phyloP scores from a whole-genome alignment of 2,113 vertebrate genomes.

The Esox niger region DNA sequence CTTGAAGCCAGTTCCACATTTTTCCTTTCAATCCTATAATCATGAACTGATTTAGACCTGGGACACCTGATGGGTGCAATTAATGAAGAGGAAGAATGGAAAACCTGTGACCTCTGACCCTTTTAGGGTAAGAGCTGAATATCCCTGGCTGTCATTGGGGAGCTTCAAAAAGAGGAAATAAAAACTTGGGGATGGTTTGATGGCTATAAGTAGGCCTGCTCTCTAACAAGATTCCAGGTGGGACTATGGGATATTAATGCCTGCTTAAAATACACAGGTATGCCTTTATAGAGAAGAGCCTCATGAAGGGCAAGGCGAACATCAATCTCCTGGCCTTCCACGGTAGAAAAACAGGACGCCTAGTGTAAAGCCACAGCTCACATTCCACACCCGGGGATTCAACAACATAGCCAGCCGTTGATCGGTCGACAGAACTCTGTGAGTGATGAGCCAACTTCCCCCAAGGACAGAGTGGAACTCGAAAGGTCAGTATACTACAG shows the following conservation, averaged over 20 bases:
- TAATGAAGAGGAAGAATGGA: no score
- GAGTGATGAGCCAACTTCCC: slow-evolving; percentile 34
- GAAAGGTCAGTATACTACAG: background rate
- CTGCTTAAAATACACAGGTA: slow-evolving; percentile 48
- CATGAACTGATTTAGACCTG: no score
- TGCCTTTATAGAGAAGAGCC: slow-evolving; percentile 46
- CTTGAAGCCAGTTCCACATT: no score
- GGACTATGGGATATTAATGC: slow-evolving; percentile 34
- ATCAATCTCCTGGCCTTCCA: slow-evolving; percentile 28
- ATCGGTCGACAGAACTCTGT: slow-evolving; percentile 1
- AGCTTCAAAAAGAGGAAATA: background rate
- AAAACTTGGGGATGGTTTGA: background rate
- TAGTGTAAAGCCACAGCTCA: slow-evolving; percentile 35
- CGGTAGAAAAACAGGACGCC: slow-evolving; percentile 20
- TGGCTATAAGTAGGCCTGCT: background rate
- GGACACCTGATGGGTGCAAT: no score
- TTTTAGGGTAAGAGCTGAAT: no score
- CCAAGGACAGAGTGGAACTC: slow-evolving; percentile 23
- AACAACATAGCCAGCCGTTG: slow-evolving; percentile 46
- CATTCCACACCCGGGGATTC: slow-evolving; percentile 59
- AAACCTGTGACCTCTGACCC: no score
- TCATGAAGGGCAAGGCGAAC: slow-evolving; percentile 50
- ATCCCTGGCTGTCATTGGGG: no score
- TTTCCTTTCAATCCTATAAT: no score
- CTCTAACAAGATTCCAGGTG: slow-evolving; percentile 2